phyloP scores from a whole-genome alignment of 2,888 invertebrate species.

The Oasisia sp. region DNA sequence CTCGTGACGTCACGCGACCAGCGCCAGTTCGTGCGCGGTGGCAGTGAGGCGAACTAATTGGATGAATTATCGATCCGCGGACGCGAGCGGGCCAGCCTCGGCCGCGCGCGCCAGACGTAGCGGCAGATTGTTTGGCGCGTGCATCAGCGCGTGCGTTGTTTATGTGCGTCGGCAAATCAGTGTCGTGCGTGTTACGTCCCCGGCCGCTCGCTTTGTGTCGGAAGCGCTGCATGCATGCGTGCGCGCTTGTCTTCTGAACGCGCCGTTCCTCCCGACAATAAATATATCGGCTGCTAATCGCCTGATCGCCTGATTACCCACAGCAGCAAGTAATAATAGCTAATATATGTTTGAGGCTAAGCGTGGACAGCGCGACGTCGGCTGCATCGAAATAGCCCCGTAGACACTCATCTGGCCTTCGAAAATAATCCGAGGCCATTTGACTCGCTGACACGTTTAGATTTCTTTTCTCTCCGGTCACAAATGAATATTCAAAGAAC shows the following conservation, averaged over 20 bases:
- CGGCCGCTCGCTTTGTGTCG: background rate
- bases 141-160: background rate
- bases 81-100: too few species aligned
- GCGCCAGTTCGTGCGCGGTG: slow-evolving; percentile 5
- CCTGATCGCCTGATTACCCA: background rate
- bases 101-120: background rate
- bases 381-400: too few species aligned
- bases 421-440: too few species aligned
- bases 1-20: background rate
- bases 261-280: background rate
- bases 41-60: background rate
- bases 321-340: background rate
- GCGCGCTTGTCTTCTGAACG: too few species aligned
- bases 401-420: too few species aligned
- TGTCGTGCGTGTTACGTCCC: background rate
- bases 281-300: background rate
- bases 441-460: too few species aligned
- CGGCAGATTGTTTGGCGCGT: background rate
- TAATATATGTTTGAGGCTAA: background rate
- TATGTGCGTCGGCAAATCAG: background rate
- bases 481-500: too few species aligned
- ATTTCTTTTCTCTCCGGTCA: too few species aligned
- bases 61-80: background rate
- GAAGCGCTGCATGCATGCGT: background rate
- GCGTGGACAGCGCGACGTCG: background rate